A percentile compares a stretch with the other conserved stretches of the same genome.
Evolutionary conservation across 2,888 invertebrate genomes (phyloP).

Genomic region (Xestia ashworthii): DNA sequence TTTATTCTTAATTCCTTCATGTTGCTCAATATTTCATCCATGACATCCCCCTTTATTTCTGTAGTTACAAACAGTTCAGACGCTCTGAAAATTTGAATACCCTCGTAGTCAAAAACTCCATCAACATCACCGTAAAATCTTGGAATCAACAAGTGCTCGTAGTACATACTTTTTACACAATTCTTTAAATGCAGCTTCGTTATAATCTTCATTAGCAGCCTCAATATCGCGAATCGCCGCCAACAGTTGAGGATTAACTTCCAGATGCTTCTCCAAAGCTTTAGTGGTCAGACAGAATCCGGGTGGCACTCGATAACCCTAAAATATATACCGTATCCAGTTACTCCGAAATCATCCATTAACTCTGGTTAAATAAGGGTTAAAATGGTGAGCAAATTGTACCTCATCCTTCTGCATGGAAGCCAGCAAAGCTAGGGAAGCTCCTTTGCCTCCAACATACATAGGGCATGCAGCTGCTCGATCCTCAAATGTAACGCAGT

Average conservation of each 20-base stretch:
- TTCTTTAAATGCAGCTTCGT: conserved; percentile 85
- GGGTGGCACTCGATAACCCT: conserved; percentile 92
- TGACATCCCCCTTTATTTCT: conserved; percentile 82
- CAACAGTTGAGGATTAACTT: conserved; percentile 82
- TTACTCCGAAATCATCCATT: not conserved
- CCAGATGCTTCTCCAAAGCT: conserved; percentile 91
- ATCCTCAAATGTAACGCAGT: conserved; percentile 85
- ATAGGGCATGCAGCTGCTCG: conserved; percentile 87
- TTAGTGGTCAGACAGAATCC: conserved; percentile 93
- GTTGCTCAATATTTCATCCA: conserved; percentile 76
- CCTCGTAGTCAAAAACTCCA: not conserved
- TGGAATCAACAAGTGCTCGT: not conserved
- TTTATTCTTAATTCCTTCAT: conserved; percentile 76
- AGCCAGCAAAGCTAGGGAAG: conserved; percentile 92
- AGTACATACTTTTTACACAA: conserved; percentile 85
- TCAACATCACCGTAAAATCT: not conserved
- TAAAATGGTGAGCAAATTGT: conserved; percentile 30
- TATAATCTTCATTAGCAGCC: conserved; percentile 87
- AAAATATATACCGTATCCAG: conserved; percentile 55
- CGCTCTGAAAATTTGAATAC: conserved; percentile 76
- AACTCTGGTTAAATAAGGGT: not conserved
- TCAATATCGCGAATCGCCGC: conserved; percentile 88
- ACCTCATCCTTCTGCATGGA: conserved; percentile 86
- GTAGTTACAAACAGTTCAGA: conserved; percentile 82
- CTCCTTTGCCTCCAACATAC: conserved; percentile 95